Evolutionary conservation across 2,888 invertebrate species (phyloP).

Genomic region (Lamproptera curius): DNA sequence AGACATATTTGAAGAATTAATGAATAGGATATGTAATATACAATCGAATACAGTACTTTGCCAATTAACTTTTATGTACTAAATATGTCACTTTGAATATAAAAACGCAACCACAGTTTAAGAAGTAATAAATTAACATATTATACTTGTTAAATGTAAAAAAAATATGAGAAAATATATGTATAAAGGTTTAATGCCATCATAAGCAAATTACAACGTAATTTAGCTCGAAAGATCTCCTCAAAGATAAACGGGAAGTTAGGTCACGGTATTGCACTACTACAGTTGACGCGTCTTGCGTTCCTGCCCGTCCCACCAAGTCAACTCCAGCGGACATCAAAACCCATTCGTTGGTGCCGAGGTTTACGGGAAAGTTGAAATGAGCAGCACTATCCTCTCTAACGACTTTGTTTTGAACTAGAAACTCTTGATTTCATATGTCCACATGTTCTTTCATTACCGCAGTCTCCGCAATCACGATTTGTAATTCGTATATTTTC

Average conservation of each 20-base stretch:
- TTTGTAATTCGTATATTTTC: conserved; percentile 70
- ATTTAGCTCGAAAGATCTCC: conserved; percentile 79
- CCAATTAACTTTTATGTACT: too few relatives aligned
- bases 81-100: too few relatives aligned
- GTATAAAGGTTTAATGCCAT: too few relatives aligned
- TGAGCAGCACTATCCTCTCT: conserved; percentile 54
- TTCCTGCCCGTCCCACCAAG: conserved; percentile 43
- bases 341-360: conserved; percentile 53
- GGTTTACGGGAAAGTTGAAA: conserved; percentile 45
- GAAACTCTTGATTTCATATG: conserved; percentile 49
- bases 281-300: conserved; percentile 55
- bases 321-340: conserved; percentile 58
- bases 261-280: conserved; percentile 81
- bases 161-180: too few relatives aligned
- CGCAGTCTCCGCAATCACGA: conserved; percentile 53
- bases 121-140: too few relatives aligned
- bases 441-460: conserved; percentile 51
- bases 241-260: conserved; percentile 77
- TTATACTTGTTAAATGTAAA: too few relatives aligned
- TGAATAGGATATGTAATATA: too few relatives aligned
- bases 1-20: too few relatives aligned
- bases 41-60: too few relatives aligned
- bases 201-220: too few relatives aligned
- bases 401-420: conserved; percentile 47
- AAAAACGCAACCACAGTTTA: too few relatives aligned